Evolutionary conservation across 2,888 invertebrate genomes (phyloP).

Genomic region (Pseudolycoriella hygida): DNA sequence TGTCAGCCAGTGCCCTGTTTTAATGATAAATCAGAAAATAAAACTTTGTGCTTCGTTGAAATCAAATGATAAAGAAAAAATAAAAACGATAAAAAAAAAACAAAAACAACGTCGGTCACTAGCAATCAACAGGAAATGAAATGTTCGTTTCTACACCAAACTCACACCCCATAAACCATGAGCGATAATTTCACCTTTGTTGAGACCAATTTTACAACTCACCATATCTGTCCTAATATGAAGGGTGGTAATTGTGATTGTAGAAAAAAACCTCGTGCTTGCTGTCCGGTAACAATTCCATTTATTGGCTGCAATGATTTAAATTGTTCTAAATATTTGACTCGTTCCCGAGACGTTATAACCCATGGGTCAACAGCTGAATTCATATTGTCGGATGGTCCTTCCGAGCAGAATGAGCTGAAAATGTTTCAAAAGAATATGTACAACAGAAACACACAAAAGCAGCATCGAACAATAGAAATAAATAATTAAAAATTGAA

Average conservation of each 20-base stretch:
- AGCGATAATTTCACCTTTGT: no score
- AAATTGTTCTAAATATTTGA: constrained; percentile 84
- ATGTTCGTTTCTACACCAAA: no score
- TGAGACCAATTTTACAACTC: constrained; percentile 16
- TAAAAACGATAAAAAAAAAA: no score
- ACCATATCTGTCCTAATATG: constrained; percentile 91
- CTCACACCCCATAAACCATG: no score
- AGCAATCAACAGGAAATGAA: no score
- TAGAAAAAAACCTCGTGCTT: constrained; percentile 84
- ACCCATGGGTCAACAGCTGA: constrained; percentile 62
- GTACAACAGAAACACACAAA: neutral
- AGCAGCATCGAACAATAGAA: neutral
- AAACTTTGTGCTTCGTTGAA: no score
- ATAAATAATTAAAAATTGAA: neutral
- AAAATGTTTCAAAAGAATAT: neutral
- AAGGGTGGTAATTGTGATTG: constrained; percentile 81
- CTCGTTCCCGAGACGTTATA: constrained; percentile 71
- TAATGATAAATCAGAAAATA: no score
- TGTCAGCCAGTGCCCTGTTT: constrained; percentile 70
- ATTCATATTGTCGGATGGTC: constrained; percentile 18
- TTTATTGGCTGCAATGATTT: constrained; percentile 67
- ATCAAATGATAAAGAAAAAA: no score
- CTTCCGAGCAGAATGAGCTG: neutral
- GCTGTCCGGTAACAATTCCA: constrained; percentile 79
- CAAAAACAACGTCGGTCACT: no score